These are phyloP conservation scores for Holothuria scabra DNA, from an alignment of 53 echinoderm and acorn worm species.

Conservation along the genomic window DNA sequence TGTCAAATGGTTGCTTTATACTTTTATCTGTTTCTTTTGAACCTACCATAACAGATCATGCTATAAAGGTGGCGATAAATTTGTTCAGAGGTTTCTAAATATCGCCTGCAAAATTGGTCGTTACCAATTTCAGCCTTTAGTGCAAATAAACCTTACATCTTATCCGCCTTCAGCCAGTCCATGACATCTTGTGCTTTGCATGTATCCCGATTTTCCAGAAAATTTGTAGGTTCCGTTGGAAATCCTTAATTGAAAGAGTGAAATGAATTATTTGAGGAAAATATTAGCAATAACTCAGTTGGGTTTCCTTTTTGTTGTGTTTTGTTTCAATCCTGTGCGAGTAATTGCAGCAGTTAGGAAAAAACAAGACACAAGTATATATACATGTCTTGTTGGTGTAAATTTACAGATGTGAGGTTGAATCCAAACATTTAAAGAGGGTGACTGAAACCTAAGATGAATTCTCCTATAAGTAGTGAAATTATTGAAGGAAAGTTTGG, in stretches of 20 bases:
- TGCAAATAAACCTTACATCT: conserved; percentile 1
- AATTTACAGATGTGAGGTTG: conserved; percentile 3
- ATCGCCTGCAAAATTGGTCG: too few relatives aligned
- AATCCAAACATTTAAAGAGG: too few relatives aligned
- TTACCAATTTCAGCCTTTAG: too few relatives aligned
- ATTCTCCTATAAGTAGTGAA: too few relatives aligned
- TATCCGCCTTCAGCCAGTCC: neutral
- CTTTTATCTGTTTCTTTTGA: too few relatives aligned
- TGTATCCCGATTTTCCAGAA: conserved; percentile 26
- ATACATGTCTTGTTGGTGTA: conserved; percentile 33
- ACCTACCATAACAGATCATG: too few relatives aligned
- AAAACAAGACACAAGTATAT: conserved; percentile 14
- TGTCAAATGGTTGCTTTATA: too few relatives aligned
- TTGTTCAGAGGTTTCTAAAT: too few relatives aligned
- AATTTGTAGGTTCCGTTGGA: conserved; percentile 41
- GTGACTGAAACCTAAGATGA: too few relatives aligned
- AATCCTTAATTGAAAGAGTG: conserved; percentile 44
- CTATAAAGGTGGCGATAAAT: too few relatives aligned
- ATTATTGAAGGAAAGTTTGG: too few relatives aligned
- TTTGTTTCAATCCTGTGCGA: conserved; percentile 5
- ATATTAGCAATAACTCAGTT: conserved; percentile 33
- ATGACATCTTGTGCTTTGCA: neutral
- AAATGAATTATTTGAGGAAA: conserved; percentile 45
- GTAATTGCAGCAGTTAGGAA: conserved; percentile 35
- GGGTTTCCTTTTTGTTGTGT: conserved; percentile 26